Conservation (phyloP, 1,140 invertebrate genomes). For the Leptinotarsa undecemlineata region DNA sequence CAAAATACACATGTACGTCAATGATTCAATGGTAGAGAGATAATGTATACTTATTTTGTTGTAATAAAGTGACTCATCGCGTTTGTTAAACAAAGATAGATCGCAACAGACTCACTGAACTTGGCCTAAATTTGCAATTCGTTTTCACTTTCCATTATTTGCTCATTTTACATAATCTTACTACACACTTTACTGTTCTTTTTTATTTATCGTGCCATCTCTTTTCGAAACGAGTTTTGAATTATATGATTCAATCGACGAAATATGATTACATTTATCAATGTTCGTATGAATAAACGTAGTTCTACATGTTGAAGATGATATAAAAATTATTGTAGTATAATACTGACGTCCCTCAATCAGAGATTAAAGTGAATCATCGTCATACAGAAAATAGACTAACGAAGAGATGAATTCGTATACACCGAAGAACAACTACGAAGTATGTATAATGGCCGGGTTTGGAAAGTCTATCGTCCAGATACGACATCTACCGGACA, state of each 20-base stretch:
- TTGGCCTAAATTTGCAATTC: conserved; percentile 37
- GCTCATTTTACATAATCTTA: conserved; percentile 41
- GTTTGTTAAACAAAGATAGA: conserved; percentile 26
- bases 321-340: not conserved
- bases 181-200: conserved; percentile 31
- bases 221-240: conserved; percentile 34
- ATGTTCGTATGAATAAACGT: not conserved
- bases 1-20: not conserved
- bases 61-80: not conserved
- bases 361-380: too few relatives aligned
- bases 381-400: too few relatives aligned
- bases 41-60: conserved; percentile 9
- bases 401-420: too few relatives aligned
- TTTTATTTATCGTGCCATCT: not conserved
- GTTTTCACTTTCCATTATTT: conserved; percentile 43
- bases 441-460: too few relatives aligned
- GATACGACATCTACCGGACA: too few relatives aligned
- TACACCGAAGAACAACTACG: too few relatives aligned
- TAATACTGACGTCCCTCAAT: too few relatives aligned
- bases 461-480: too few relatives aligned
- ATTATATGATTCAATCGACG: conserved; percentile 32
- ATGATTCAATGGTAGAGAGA: conserved; percentile 1
- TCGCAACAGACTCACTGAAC: conserved; percentile 34
- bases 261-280: conserved; percentile 29
- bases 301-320: not conserved